A percentile compares a stretch with the other conserved stretches of the same genome.
Evolutionary conservation across 2,888 invertebrate genomes (phyloP).

Genomic region (Oligia latruncula): DNA sequence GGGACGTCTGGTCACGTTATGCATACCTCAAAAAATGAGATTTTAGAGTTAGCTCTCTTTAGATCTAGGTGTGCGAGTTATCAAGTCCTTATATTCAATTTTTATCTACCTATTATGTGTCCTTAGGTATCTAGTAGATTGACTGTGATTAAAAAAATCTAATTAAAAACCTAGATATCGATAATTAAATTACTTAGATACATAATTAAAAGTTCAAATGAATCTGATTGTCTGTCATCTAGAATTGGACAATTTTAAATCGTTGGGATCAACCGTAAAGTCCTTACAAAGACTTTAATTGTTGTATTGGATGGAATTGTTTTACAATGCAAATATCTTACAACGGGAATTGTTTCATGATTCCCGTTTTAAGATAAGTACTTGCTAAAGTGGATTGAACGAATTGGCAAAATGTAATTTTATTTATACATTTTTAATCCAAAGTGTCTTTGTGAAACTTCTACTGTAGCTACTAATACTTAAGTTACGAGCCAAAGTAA

Average conservation of each 20-base stretch:
- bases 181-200: constrained; percentile 11
- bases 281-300: constrained; percentile 8
- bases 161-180: constrained; percentile 20
- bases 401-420: constrained; percentile 31
- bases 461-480: not conserved
- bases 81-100: constrained; percentile 3
- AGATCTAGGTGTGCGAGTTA: no score
- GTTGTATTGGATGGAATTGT: constrained; percentile 41
- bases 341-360: constrained; percentile 38
- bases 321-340: constrained; percentile 10
- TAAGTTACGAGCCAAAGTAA: constrained; percentile 44
- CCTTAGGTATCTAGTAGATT: constrained; percentile 30
- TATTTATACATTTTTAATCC: constrained; percentile 16
- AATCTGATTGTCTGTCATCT: constrained; percentile 8
- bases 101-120: constrained; percentile 12
- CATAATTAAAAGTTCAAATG: constrained; percentile 31
- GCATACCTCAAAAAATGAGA: no score
- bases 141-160: constrained; percentile 56
- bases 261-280: constrained; percentile 1
- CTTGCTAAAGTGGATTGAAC: constrained; percentile 14
- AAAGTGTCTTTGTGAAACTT: constrained; percentile 32
- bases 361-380: constrained; percentile 21
- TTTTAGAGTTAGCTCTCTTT: no score
- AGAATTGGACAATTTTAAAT: constrained; percentile 4
- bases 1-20: no score